Conservation (phyloP, 2,797 vertebrate species). For the Nyctalus aviator region DNA sequence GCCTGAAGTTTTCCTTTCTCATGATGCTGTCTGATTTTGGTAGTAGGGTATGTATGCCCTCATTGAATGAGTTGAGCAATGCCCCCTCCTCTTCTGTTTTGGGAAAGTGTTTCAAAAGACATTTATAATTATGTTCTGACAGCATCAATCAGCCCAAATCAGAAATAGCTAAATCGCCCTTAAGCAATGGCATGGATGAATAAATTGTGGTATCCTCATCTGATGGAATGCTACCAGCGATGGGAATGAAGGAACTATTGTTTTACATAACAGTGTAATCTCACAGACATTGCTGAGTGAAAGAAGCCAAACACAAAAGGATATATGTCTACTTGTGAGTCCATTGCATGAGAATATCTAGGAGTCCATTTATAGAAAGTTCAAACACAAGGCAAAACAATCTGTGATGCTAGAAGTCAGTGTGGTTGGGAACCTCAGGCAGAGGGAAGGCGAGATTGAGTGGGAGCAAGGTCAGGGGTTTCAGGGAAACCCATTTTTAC, state of each 20-base stretch:
- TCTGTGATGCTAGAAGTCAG: neutral
- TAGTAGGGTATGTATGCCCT: neutral
- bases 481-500: neutral
- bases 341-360: neutral
- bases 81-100: neutral
- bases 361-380: neutral
- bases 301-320: neutral
- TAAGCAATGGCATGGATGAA: neutral
- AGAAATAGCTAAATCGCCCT: neutral
- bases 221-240: neutral
- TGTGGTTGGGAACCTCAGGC: too few relatives aligned
- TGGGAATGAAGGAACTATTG: neutral
- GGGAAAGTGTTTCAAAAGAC: neutral
- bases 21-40: neutral
- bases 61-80: neutral
- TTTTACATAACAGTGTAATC: neutral
- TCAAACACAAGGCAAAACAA: neutral
- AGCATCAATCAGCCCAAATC: neutral
- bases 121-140: neutral
- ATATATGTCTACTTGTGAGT: neutral
- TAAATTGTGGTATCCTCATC: neutral
- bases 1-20: neutral
- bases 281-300: neutral
- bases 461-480: too few relatives aligned
- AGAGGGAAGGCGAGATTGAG: neutral